These are phyloP conservation scores for Nasonia longicornis DNA, from an alignment of 1,140 invertebrate genomes.

Conservation along the genomic window DNA sequence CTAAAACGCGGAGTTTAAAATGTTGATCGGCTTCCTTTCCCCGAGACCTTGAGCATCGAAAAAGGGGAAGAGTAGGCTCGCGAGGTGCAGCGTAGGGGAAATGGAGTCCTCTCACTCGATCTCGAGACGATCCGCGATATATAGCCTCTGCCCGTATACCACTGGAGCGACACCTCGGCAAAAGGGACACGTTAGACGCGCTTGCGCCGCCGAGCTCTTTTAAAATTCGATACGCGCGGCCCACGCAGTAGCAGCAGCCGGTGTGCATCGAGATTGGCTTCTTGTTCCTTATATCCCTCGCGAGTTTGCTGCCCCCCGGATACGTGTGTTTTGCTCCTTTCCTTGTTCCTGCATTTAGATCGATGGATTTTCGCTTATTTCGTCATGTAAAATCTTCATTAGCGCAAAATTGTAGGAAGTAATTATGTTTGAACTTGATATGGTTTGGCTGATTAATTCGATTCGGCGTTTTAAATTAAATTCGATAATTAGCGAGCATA, in stretches of 20 bases:
- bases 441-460: no score
- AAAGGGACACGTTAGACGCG: neutral
- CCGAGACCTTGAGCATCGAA: neutral
- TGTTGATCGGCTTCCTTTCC: neutral
- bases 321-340: neutral
- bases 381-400: neutral
- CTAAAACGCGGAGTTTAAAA: no score
- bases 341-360: neutral
- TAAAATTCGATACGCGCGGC: constrained; percentile 28
- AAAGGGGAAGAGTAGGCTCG: neutral
- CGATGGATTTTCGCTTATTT: neutral
- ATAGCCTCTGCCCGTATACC: neutral
- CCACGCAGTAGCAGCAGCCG: neutral
- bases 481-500: no score
- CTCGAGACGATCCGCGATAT: constrained; percentile 21
- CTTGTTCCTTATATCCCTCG: neutral
- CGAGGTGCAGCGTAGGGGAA: neutral
- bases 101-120: neutral
- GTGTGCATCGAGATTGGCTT: neutral
- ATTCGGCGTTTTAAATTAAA: no score
- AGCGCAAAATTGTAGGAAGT: neutral
- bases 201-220: constrained; percentile 23
- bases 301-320: neutral
- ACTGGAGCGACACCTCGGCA: constrained; percentile 12
- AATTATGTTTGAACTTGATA: no score